These are phyloP conservation scores for Dryadula phaetusa DNA, from an alignment of 2,888 invertebrate species.

Conservation along the genomic window DNA sequence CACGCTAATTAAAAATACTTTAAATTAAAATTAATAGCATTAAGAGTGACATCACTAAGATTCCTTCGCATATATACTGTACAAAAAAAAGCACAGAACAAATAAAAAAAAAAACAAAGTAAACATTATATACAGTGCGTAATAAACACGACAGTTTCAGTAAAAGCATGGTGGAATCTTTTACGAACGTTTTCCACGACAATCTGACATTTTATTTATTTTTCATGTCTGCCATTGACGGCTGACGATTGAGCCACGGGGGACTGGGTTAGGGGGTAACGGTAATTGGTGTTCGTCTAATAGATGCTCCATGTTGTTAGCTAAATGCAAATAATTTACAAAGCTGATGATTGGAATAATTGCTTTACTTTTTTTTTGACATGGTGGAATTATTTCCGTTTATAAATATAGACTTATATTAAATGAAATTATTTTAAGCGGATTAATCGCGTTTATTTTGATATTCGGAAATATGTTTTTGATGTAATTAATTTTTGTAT, in stretches of 20 bases:
- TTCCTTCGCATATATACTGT: no score
- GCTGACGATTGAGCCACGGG: constrained; percentile 61
- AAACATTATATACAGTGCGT: constrained; percentile 43
- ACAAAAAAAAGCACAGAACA: no score
- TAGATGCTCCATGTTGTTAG: constrained; percentile 12
- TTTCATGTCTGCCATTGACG: constrained; percentile 77
- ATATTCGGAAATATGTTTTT: no score
- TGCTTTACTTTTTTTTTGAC: constrained; percentile 2
- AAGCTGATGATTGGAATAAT: constrained; percentile 8
- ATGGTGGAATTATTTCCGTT: background rate
- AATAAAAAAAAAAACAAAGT: background rate
- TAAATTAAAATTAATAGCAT: no score
- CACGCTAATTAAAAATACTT: no score
- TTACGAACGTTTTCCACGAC: constrained; percentile 54
- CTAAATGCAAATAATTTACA: constrained; percentile 15
- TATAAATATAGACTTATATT: no score
- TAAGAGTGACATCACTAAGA: no score
- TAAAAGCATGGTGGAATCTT: constrained; percentile 52
- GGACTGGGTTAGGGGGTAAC: constrained; percentile 52
- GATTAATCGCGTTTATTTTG: no score
- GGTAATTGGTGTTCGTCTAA: constrained; percentile 58
- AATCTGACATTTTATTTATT: constrained; percentile 78
- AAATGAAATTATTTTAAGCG: no score
- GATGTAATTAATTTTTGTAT: no score
- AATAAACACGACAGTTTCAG: constrained; percentile 28